Percentiles rank a stretch among this genome's conserved stretches.
phyloP scores from a whole-genome alignment of 2,888 invertebrate genomes.

The Eugnorisma glareosa region DNA sequence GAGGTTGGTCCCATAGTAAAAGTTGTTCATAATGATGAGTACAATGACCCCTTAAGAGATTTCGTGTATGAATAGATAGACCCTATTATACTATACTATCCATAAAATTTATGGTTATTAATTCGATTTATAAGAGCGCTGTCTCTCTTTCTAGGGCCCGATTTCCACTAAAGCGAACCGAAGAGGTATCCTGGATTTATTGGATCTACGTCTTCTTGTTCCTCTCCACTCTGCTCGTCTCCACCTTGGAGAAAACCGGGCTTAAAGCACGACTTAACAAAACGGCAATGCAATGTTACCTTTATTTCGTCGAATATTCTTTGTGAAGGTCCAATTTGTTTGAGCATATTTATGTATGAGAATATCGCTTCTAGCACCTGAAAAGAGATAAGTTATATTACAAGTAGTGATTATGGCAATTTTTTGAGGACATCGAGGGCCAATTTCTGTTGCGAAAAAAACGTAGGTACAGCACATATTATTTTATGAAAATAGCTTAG shows the following conservation, averaged over 20 bases:
- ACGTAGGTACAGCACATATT: not conserved
- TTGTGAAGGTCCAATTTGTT: slow-evolving; percentile 92
- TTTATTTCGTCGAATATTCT: slow-evolving; percentile 93
- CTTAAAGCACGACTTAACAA: not conserved
- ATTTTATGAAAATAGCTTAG: not conserved
- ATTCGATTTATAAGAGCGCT: too few relatives aligned
- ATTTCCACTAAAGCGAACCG: not conserved
- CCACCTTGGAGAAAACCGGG: not conserved
- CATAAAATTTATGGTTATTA: not conserved
- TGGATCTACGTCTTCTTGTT: not conserved
- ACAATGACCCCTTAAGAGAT: too few relatives aligned
- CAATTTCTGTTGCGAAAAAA: not conserved
- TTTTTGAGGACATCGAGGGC: not conserved
- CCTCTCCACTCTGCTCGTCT: not conserved
- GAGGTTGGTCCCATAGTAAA: too few relatives aligned
- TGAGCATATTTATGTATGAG: slow-evolving; percentile 94
- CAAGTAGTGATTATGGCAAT: not conserved
- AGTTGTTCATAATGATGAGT: too few relatives aligned
- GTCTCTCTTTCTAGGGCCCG: not conserved
- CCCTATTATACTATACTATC: not conserved
- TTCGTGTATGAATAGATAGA: too few relatives aligned
- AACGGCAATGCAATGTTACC: slow-evolving; percentile 71
- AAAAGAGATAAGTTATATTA: slow-evolving; percentile 5
- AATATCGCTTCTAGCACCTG: slow-evolving; percentile 95
- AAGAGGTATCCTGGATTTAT: not conserved